These are phyloP conservation scores for Portunus trituberculatus DNA, from an alignment of 1,140 invertebrate genomes.

Conservation along the genomic window DNA sequence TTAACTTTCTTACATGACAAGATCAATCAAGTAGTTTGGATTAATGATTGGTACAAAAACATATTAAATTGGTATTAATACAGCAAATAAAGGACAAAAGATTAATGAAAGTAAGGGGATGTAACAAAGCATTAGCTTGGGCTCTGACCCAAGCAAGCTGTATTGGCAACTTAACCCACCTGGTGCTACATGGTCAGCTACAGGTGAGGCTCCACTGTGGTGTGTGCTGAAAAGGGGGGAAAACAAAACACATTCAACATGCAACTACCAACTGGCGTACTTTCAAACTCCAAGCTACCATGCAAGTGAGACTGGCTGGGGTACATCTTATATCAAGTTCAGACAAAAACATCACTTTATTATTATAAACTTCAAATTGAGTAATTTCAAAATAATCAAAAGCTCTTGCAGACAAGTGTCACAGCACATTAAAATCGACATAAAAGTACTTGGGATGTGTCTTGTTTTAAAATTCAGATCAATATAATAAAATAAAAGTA, in stretches of 20 bases:
- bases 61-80: no score
- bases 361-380: neutral
- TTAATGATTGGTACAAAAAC: no score
- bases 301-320: slow-evolving; percentile 46
- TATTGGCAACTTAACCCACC: slow-evolving; percentile 60
- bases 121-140: slow-evolving; percentile 51
- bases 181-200: slow-evolving; percentile 67
- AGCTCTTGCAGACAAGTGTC: neutral
- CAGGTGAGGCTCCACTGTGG: slow-evolving; percentile 69
- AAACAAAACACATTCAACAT: slow-evolving; percentile 73
- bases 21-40: neutral
- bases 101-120: slow-evolving; percentile 33
- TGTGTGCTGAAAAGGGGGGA: slow-evolving; percentile 70
- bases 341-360: neutral
- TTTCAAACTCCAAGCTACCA: slow-evolving; percentile 66
- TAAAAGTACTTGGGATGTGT: neutral
- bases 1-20: neutral
- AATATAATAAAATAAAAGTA: no score
- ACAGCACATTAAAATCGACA: neutral
- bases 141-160: slow-evolving; percentile 54
- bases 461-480: neutral
- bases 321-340: neutral
- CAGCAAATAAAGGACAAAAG: neutral
- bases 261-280: slow-evolving; percentile 75
- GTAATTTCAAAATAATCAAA: neutral